These are phyloP conservation scores for Lepidocyrtinus sp. DNA, from an alignment of 2,888 invertebrate genomes.

Conservation along the genomic window DNA sequence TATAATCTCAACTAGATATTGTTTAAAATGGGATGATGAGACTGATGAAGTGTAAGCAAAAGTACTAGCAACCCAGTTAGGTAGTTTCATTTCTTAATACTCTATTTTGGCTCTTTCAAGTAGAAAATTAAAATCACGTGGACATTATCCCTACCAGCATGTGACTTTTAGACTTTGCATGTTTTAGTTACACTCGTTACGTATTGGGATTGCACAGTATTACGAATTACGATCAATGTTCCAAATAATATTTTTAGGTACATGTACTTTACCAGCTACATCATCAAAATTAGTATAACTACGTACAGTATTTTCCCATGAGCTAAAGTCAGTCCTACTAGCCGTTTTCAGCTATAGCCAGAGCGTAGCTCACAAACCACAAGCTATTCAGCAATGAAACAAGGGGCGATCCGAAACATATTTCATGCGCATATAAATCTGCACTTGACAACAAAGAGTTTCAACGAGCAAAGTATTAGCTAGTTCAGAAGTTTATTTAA, in stretches of 20 bases:
- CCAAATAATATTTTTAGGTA: slow-evolving; percentile 30
- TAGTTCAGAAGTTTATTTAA: too few relatives aligned
- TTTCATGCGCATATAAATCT: too few relatives aligned
- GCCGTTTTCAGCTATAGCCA: too few relatives aligned
- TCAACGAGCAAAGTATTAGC: too few relatives aligned
- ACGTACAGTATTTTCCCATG: too few relatives aligned
- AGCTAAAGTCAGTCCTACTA: too few relatives aligned
- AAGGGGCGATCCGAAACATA: too few relatives aligned
- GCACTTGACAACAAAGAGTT: too few relatives aligned
- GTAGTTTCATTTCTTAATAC: slow-evolving; percentile 18
- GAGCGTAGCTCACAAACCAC: slow-evolving; percentile 20
- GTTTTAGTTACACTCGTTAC: too few relatives aligned
- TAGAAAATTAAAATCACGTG: slow-evolving; percentile 45
- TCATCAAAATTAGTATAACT: slow-evolving; percentile 13
- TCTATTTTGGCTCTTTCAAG: slow-evolving; percentile 23
- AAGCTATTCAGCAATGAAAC: too few relatives aligned
- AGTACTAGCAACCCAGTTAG: not conserved
- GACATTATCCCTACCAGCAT: slow-evolving; percentile 39
- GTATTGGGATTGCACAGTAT: slow-evolving; percentile 21
- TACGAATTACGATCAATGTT: not conserved
- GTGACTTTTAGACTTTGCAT: slow-evolving; percentile 59
- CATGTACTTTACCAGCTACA: slow-evolving; percentile 12
- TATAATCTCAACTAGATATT: not conserved
- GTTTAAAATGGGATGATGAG: not conserved
- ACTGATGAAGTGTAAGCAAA: not conserved